Evolutionary conservation across 1,140 invertebrate genomes (phyloP), one percentile per base, ranked within the genome.

Genomic region (Drosophila tsacasi): DNA sequence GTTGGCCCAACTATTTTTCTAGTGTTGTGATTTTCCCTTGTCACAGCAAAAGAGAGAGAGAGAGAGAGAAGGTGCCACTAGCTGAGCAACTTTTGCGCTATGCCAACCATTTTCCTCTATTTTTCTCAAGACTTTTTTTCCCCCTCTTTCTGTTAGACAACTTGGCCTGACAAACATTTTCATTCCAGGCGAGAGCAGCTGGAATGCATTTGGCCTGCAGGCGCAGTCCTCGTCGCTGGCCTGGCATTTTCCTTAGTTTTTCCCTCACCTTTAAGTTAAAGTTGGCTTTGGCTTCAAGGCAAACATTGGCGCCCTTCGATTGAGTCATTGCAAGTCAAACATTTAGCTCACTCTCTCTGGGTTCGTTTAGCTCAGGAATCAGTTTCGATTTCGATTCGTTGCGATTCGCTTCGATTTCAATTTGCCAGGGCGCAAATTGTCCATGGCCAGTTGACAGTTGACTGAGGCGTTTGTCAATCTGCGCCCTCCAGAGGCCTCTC

Each of bases 321-420:
- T 89, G 84, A 90, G 66, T 89, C 81, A 84, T 81, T 63, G 72
- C 79, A 89, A 83, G 81, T 81, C 84, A 89, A 90, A 79, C 74
- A 76, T 81, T 79, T 79, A 68, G 61, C 54, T 76, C 54, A 54
- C 54, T 54, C 54, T 76, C 55, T 59, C 54, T 54, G 72, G 35
- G 47, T 77, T 60, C 44, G 61, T 44, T 64, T 57, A 54, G 72
- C 49, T 72, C 35, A 4, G 42, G 52, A 65, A 62, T 65, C 62
- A 42, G 47, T 52, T 74, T 69, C 55, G 57, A 60, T 74, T 76
- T 32, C 32, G 32, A 12, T 30, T 30, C 52, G 61, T 74, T 62
- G 59, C 54, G 49, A 66, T 73, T 66, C 61, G 62, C 77, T 87
- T 87, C 84, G 77, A 82, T 89, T 87, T 89, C 83, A 89, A 87